Percentiles rank a stretch among this genome's conserved stretches.
Conservation (phyloP, 1,140 invertebrate genomes). For the Drosophila nigrodunni region DNA sequence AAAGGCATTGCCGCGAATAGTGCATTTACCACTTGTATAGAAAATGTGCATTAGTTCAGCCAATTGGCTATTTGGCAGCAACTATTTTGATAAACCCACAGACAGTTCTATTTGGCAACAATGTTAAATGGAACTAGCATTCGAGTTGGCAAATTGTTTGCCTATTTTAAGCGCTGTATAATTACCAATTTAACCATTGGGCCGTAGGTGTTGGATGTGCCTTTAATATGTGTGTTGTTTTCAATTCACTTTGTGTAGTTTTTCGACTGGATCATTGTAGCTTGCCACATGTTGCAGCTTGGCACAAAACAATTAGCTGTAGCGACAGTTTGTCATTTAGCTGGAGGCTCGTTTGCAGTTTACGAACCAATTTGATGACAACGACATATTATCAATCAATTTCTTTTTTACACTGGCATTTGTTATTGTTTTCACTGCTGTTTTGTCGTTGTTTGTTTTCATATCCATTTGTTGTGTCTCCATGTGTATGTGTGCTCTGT, state of each 20-base stretch:
- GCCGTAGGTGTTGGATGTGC: slow-evolving; percentile 6
- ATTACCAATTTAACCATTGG: slow-evolving; percentile 1
- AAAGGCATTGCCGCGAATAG: neutral
- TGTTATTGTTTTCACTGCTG: slow-evolving; percentile 25
- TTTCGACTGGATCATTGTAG: neutral
- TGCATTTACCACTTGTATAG: neutral
- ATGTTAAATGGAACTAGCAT: neutral
- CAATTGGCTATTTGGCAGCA: slow-evolving; percentile 8
- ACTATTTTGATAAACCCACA: neutral
- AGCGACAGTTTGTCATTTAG: slow-evolving; percentile 28
- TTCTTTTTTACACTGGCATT: slow-evolving; percentile 22
- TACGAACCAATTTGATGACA: slow-evolving; percentile 42
- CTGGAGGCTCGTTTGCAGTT: slow-evolving; percentile 41
- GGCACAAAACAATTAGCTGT: slow-evolving; percentile 39
- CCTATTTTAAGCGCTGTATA: slow-evolving; percentile 3
- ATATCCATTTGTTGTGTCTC: slow-evolving; percentile 22
- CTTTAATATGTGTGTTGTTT: neutral
- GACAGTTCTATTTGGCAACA: neutral
- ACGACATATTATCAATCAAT: slow-evolving; percentile 47
- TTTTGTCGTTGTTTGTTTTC: slow-evolving; percentile 7
- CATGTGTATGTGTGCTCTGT: slow-evolving; percentile 37
- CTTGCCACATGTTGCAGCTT: neutral
- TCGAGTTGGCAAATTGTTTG: slow-evolving; percentile 1
- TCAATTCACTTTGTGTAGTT: neutral
- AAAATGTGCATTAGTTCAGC: neutral